Percentiles rank a stretch among this genome's conserved stretches.
phyloP scores from a whole-genome alignment of 2,797 vertebrate species.

The Hydrophis major region DNA sequence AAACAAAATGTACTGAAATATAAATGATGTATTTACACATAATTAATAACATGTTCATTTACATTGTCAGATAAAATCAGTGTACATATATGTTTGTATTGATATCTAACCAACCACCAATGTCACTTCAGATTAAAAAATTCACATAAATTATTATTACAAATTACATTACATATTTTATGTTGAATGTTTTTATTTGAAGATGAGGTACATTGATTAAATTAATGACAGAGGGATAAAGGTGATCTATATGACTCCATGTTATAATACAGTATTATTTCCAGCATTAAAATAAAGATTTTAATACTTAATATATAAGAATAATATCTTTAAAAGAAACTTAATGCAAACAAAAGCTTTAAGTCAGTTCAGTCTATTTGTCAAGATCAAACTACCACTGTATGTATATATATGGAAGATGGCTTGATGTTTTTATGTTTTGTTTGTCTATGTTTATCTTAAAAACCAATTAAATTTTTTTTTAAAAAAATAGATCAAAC shows the following conservation, averaged over 20 bases:
- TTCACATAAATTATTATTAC: neutral
- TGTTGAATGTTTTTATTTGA: neutral
- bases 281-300: neutral
- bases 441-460: too few relatives aligned
- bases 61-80: neutral
- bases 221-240: neutral
- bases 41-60: neutral
- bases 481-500: neutral
- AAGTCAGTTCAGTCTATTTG: constrained; percentile 8
- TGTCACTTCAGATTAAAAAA: neutral
- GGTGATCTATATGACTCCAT: neutral
- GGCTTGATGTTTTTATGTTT: too few relatives aligned
- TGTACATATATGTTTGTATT: neutral
- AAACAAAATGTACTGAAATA: neutral
- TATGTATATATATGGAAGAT: too few relatives aligned
- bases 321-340: neutral
- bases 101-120: neutral
- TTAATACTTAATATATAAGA: neutral
- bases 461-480: too few relatives aligned
- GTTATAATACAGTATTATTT: constrained; percentile 31
- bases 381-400: neutral
- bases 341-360: neutral
- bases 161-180: neutral
- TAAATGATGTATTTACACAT: neutral
- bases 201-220: neutral